Conservation (phyloP, 92 coral and sea anemone genomes). For the Isaurus tuberculatus region DNA sequence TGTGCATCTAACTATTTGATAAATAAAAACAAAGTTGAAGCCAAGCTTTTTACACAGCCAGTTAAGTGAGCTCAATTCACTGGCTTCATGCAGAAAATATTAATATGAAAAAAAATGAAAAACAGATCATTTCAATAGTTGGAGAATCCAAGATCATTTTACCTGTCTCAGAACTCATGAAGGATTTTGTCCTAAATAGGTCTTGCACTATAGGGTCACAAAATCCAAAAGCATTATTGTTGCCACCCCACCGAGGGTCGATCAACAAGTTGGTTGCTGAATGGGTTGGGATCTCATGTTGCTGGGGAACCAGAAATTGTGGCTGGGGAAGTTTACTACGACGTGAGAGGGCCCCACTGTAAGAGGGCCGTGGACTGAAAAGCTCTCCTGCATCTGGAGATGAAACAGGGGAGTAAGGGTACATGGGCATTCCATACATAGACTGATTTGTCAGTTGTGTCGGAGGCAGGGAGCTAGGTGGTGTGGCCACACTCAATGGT, state of each 20-base stretch:
- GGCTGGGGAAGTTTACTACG: constrained; percentile 57
- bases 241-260: constrained; percentile 90
- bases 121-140: neutral
- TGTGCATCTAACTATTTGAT: too few species aligned
- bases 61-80: too few species aligned
- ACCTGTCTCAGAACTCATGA: constrained; percentile 29
- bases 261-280: constrained; percentile 73
- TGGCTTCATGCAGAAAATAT: too few species aligned
- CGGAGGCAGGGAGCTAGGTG: constrained; percentile 93
- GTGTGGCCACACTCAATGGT: constrained; percentile 79
- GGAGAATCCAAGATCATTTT: neutral
- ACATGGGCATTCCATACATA: constrained; percentile 73
- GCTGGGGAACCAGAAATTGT: constrained; percentile 42
- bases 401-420: constrained; percentile 88
- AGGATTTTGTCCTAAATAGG: constrained; percentile 19
- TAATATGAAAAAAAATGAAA: too few species aligned
- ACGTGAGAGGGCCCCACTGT: constrained; percentile 69
- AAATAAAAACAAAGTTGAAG: too few species aligned
- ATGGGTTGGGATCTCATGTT: constrained; percentile 43
- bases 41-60: too few species aligned
- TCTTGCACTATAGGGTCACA: constrained; percentile 56
- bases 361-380: constrained; percentile 82
- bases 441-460: constrained; percentile 80
- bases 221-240: constrained; percentile 71
- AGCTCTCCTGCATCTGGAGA: constrained; percentile 79